Evolutionary conservation across 37 sponge, comb jelly and placozoan genomes (phyloP).

Genomic region (Theonella swinhoei): DNA sequence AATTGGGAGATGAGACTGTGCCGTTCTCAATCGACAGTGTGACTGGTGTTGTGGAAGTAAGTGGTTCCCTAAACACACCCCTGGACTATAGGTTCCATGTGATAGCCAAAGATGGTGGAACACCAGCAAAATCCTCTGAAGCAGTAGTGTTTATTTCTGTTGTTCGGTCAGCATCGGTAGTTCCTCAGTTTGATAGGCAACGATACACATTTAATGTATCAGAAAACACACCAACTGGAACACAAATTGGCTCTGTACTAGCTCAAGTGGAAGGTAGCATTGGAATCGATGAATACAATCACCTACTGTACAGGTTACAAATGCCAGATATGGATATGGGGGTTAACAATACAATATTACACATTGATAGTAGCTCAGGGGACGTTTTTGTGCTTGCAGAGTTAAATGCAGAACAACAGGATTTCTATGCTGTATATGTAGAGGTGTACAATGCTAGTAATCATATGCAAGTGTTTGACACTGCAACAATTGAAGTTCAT

Average conservation of each 20-base stretch:
- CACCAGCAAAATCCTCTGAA: not conserved
- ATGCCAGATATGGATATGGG: not conserved
- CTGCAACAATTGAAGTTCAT: constrained; percentile 18
- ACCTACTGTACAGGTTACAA: constrained; percentile 11
- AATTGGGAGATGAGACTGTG: not conserved
- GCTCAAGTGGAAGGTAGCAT: constrained; percentile 29
- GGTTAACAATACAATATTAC: constrained; percentile 3
- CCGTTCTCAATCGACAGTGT: constrained; percentile 39
- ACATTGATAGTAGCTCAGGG: constrained; percentile 40
- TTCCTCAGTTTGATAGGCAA: constrained; percentile 10
- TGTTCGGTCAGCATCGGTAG: constrained; percentile 16
- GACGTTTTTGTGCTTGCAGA: constrained; percentile 9
- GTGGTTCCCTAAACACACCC: not conserved
- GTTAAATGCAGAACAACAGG: constrained; percentile 52
- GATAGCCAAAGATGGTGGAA: constrained; percentile 36
- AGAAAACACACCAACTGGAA: constrained; percentile 20
- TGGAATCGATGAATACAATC: constrained; percentile 1
- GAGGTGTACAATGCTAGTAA: constrained; percentile 25
- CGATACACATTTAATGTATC: constrained; percentile 31
- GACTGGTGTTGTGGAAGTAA: constrained; percentile 21
- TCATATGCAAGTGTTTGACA: constrained; percentile 12
- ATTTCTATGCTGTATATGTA: constrained; percentile 24
- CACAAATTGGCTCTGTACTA: constrained; percentile 20
- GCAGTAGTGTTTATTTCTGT: constrained; percentile 49
- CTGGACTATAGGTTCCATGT: constrained; percentile 51